These are phyloP conservation scores for Eristalinus sepulchralis DNA, from an alignment of 2,888 invertebrate species.

Conservation along the genomic window DNA sequence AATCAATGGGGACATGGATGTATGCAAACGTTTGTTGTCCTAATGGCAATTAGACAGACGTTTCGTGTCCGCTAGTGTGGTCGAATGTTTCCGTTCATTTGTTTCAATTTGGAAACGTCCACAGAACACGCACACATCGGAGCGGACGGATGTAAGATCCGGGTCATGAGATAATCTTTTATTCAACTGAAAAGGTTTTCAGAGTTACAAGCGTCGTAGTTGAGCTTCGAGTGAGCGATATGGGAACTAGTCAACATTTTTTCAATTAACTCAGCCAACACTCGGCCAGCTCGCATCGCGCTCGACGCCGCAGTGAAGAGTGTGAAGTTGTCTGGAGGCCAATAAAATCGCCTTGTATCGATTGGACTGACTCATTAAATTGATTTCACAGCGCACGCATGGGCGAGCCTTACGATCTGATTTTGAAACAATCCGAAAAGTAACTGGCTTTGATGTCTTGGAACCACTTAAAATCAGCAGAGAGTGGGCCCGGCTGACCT, in stretches of 20 bases:
- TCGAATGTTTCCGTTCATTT: conserved; percentile 25
- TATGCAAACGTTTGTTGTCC: background rate
- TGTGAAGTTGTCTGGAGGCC: background rate
- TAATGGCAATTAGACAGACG: conserved; percentile 20
- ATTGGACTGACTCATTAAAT: background rate
- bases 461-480: conserved; percentile 13
- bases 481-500: background rate
- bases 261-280: conserved; percentile 3
- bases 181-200: conserved; percentile 41
- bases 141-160: background rate
- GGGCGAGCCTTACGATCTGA: background rate
- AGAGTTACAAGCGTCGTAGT: background rate
- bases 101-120: conserved; percentile 39
- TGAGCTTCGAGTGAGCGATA: background rate
- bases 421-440: background rate
- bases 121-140: background rate
- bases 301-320: background rate
- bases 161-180: conserved; percentile 27
- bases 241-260: background rate
- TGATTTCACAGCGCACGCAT: background rate
- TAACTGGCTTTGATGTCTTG: background rate
- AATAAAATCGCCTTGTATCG: conserved; percentile 7
- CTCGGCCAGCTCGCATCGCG: background rate
- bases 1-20: background rate
- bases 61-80: background rate